Base-by-base conservation (phyloP, 2,113 vertebrate genomes). In the Arothron firmamentum region DNA sequence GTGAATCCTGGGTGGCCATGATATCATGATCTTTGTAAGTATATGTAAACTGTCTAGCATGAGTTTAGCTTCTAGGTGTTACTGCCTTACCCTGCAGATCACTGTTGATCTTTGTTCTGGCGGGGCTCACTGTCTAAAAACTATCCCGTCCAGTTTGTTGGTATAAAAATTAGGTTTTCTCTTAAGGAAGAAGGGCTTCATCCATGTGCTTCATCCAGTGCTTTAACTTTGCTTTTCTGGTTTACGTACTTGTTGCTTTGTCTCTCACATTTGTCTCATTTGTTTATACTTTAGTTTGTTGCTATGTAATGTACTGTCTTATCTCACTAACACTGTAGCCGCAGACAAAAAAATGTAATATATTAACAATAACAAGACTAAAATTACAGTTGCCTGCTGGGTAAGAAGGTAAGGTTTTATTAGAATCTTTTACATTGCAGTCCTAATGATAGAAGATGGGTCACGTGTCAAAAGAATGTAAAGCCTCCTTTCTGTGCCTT, bases 11-110 rank as follows among this genome's bases (percentile, higher is more conserved):
- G 28, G 28, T 31, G 5, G 2, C 28, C 28, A 5, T 7, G 28
- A 31, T 31, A 31, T 31, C 28, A 31, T 31, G 28, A 6, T 31
- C 28, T 7, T 31, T 31, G 28, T 31, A 31, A 31, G 28, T 31
- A 8, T 31, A 31, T 31, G 28, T 31, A 31, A 31, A 6, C 28
- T 31, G 28, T 31, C 28, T 31, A 31, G 28, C 28, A 31, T 49
- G 47, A 18, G 11, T 49, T 19, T 49, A 8, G 7, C 50, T 76
- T 65, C 20, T 72, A 63, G 61, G 58, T 76, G 72, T 45, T 78
- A 80, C 79, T 86, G 34, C 86, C 79, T 67, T 0, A 4, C 45
- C 75, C 87, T 80, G 86, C 75, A 80, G 69, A 64, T 73, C 75
- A 55, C 77, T 70, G 72, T 53, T 66, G 65, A 77, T 77, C 65